Base-by-base conservation (phyloP, 2,113 vertebrate species). In the Oryctolagus cuniculus region DNA sequence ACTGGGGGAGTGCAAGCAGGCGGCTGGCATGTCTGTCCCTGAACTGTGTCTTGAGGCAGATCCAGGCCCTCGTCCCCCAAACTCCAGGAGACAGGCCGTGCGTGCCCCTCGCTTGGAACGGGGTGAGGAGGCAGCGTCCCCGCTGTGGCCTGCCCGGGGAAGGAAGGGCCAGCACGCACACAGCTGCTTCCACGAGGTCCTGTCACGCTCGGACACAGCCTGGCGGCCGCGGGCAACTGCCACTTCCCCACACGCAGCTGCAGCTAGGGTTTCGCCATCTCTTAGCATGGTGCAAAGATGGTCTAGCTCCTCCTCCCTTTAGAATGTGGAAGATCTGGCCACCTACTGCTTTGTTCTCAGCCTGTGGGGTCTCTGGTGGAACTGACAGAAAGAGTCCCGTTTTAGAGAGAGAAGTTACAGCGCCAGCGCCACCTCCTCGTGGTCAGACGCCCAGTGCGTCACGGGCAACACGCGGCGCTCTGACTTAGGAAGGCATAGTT, bases 291-390 rank as follows among this genome's bases (percentile, higher is more conserved):
- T 0, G 1, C 66, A 69, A 0, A 31, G 84, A 81, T 21, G 91
- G 27, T 49, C 67, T 66, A 55, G 91, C 17, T 74, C 70, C 75
- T 91, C 73, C 69, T 96, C 74, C 83, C 91, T 95, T 77, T 63
- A 89, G 89, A 55, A 36, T 5, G 74, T 61, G 79, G 89, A 74
- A 72, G 80, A 69, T 34, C 81, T 92, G 51, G 77, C 90, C 53
- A 92, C 91, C 96, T 97, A 96, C 0, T 89, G 91, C 89, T 95
- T 94, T 77, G 93, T 95, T 94, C 89, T 97, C 75, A 67, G 94
- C 89, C 95, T 97, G 88, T 94, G 96, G 86, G 86, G 82, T 95
- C 85, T 96, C 95, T 97, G 96, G 91, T 96, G 96, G 83, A 95
- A 91, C 93, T 94, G 94, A 96, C 82, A 97, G 85, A 96, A 82